These are phyloP conservation scores for Limnephilus auricula DNA, from an alignment of 2,888 invertebrate species.

Conservation along the genomic window DNA sequence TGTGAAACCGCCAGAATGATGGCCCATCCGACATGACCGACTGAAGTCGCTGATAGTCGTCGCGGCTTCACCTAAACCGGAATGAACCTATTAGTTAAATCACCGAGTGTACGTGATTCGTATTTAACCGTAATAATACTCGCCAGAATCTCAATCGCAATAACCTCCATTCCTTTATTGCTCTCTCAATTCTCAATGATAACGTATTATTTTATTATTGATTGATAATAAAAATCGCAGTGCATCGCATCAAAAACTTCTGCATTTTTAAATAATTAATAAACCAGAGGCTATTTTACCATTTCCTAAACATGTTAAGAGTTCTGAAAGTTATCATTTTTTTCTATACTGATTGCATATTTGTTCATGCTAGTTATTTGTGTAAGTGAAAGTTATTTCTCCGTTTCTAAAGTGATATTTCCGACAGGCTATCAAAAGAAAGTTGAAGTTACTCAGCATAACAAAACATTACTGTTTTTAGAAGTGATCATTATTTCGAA, in stretches of 20 bases:
- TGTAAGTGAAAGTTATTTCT: slow-evolving; percentile 11
- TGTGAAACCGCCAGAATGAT: background rate
- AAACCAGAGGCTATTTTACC: background rate
- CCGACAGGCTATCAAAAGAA: slow-evolving; percentile 2
- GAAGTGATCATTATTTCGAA: background rate
- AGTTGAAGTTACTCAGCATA: background rate
- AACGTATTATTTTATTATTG: background rate
- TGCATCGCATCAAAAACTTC: too few species aligned
- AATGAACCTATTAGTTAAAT: slow-evolving; percentile 37
- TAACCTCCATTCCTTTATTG: background rate
- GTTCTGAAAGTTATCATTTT: background rate
- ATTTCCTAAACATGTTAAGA: background rate
- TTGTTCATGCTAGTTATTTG: background rate
- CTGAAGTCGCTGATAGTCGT: background rate
- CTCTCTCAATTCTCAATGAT: background rate
- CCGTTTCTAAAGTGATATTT: background rate
- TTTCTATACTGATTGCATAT: background rate
- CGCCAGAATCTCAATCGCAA: background rate
- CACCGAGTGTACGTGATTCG: slow-evolving; percentile 17
- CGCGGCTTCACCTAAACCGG: slow-evolving; percentile 22
- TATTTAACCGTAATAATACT: slow-evolving; percentile 24
- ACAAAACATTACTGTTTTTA: background rate
- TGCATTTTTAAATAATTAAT: background rate
- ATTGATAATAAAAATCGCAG: background rate
- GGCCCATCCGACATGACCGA: background rate